These are phyloP conservation scores for Zelleria hepariella DNA, from an alignment of 2,888 invertebrate genomes.

Conservation along the genomic window DNA sequence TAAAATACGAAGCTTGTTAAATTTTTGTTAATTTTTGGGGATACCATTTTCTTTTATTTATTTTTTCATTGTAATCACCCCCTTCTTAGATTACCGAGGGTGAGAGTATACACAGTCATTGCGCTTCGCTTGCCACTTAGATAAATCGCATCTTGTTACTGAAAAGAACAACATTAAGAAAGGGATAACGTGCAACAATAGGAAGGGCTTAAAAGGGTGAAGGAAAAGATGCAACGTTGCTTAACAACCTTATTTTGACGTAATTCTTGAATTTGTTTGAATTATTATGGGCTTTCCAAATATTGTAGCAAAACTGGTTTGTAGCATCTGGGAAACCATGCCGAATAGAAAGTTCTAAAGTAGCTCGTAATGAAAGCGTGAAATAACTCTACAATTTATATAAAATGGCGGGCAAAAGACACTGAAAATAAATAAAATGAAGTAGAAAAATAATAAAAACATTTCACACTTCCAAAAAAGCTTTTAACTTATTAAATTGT, in stretches of 20 bases:
- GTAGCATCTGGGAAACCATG: not conserved
- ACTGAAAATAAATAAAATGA: too few relatives aligned
- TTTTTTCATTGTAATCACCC: slow-evolving; percentile 29
- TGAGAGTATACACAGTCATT: slow-evolving; percentile 27
- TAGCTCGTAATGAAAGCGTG: not conserved
- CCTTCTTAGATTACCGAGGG: not conserved
- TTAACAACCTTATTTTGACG: slow-evolving; percentile 21
- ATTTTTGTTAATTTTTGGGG: too few relatives aligned
- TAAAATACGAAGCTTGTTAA: too few relatives aligned
- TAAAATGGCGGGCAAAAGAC: too few relatives aligned
- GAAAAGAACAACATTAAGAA: slow-evolving; percentile 24
- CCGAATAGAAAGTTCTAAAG: not conserved
- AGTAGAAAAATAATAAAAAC: too few relatives aligned
- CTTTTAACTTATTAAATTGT: not conserved
- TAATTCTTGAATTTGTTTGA: not conserved
- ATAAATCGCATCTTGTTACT: slow-evolving; percentile 56
- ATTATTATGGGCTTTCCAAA: not conserved
- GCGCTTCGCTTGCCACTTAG: slow-evolving; percentile 38
- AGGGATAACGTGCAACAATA: slow-evolving; percentile 24
- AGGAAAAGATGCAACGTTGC: slow-evolving; percentile 40
- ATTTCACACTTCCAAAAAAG: not conserved
- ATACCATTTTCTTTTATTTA: slow-evolving; percentile 22
- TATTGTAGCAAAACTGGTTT: not conserved
- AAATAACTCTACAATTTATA: too few relatives aligned
- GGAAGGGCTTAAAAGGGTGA: slow-evolving; percentile 34